phyloP scores from a whole-genome alignment of 2,113 vertebrate genomes.

The Oreochromis spilurus region DNA sequence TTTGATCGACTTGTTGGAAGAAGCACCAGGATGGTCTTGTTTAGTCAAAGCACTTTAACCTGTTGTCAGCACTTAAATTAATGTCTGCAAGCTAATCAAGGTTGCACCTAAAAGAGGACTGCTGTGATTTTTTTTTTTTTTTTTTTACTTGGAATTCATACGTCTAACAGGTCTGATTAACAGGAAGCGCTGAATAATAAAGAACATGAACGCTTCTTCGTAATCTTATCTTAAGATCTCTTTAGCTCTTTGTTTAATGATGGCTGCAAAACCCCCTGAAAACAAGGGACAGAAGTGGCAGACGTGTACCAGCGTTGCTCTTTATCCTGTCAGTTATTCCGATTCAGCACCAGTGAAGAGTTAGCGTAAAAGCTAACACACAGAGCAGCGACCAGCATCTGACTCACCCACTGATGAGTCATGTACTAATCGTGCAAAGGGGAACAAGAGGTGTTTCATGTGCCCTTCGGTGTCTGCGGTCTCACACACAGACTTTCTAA shows the following conservation, averaged over 20 bases:
- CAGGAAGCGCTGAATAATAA: not conserved
- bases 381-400: not conserved
- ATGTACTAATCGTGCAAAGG: conserved; percentile 7
- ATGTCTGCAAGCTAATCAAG: not conserved
- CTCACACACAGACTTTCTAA: not conserved
- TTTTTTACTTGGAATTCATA: not conserved
- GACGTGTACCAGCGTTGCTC: not conserved
- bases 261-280: not conserved
- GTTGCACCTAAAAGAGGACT: not conserved
- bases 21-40: not conserved
- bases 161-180: not conserved
- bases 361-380: not conserved
- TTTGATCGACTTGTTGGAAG: not conserved
- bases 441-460: not conserved
- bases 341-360: not conserved
- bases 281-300: not conserved
- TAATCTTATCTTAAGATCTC: not conserved
- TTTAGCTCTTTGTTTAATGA: not conserved
- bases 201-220: accelerated
- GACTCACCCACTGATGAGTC: conserved; percentile 39
- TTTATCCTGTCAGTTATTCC: not conserved
- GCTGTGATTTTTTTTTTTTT: not conserved
- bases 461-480: not conserved
- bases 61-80: not conserved
- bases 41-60: not conserved